phyloP scores from a whole-genome alignment of 2,797 vertebrate genomes.

The Paguma larvata region DNA sequence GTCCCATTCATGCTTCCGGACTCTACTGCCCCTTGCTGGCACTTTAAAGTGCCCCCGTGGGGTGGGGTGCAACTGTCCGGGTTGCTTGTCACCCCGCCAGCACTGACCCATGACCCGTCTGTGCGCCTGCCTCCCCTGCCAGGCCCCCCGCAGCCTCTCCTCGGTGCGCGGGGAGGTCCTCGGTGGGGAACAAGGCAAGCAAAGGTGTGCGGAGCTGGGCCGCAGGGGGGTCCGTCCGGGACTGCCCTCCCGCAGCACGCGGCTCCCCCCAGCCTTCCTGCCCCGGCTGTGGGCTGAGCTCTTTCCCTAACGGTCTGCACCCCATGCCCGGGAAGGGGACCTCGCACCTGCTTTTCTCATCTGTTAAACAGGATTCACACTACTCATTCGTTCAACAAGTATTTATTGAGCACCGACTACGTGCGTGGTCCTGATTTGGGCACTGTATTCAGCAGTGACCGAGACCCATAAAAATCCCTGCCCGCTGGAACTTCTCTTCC shows the following conservation, averaged over 20 bases:
- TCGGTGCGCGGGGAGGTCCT: accelerated
- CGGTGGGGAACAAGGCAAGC: background rate
- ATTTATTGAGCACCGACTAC: accelerated
- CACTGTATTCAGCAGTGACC: accelerated
- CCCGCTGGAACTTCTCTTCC: accelerated
- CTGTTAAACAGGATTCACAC: accelerated
- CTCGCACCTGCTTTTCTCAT: background rate
- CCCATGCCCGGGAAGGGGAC: accelerated
- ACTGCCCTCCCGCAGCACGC: accelerated
- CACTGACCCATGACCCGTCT: accelerated
- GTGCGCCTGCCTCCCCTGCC: accelerated
- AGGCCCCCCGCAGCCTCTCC: accelerated
- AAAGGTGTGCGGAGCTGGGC: accelerated
- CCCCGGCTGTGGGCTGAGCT: accelerated
- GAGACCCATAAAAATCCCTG: accelerated
- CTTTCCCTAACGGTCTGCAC: background rate
- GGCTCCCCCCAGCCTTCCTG: too few species aligned
- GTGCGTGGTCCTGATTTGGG: accelerated
- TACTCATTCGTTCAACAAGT: background rate
- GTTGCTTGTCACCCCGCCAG: accelerated
- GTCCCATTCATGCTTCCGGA: accelerated
- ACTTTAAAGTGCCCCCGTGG: accelerated
- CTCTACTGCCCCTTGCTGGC: accelerated
- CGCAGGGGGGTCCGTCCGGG: accelerated
- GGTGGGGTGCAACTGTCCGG: accelerated